These are phyloP conservation scores for Virgularia gustaviana DNA, from an alignment of 92 coral and sea anemone genomes.

Conservation along the genomic window DNA sequence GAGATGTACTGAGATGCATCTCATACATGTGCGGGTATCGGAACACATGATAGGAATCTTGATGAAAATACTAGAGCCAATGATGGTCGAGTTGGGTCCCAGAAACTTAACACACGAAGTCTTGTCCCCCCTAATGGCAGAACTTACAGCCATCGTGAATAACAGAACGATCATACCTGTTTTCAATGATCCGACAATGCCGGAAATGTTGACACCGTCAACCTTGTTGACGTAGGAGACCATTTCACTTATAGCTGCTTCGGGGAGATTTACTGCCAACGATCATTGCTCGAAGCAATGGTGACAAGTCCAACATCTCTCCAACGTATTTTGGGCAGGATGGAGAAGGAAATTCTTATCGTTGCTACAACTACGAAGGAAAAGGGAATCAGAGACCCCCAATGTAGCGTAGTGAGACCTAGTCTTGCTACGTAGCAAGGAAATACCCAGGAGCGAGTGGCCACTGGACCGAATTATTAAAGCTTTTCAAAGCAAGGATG, in stretches of 20 bases:
- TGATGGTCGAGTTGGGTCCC: constrained; percentile 11
- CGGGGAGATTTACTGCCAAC: constrained; percentile 35
- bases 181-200: constrained; percentile 42
- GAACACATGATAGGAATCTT: constrained; percentile 25
- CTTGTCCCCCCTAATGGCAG: constrained; percentile 54
- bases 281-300: constrained; percentile 41
- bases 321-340: constrained; percentile 53
- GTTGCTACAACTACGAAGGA: constrained; percentile 13
- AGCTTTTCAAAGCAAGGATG: constrained; percentile 16
- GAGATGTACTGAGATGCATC: constrained; percentile 1
- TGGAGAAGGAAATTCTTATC: constrained; percentile 46
- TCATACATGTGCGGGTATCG: constrained; percentile 13
- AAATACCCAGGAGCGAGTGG: constrained; percentile 32
- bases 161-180: constrained; percentile 39
- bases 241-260: constrained; percentile 18
- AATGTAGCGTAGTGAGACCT: constrained; percentile 2
- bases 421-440: constrained; percentile 22
- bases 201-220: constrained; percentile 44
- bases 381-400: background rate
- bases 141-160: constrained; percentile 55
- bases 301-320: constrained; percentile 41
- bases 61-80: constrained; percentile 20
- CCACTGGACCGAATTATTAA: constrained; percentile 15
- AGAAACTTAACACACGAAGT: constrained; percentile 50
- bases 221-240: constrained; percentile 40